Percentiles rank a stretch among this genome's conserved stretches.
Conservation (phyloP, 2,888 invertebrate genomes). For the Netelia virgata region DNA sequence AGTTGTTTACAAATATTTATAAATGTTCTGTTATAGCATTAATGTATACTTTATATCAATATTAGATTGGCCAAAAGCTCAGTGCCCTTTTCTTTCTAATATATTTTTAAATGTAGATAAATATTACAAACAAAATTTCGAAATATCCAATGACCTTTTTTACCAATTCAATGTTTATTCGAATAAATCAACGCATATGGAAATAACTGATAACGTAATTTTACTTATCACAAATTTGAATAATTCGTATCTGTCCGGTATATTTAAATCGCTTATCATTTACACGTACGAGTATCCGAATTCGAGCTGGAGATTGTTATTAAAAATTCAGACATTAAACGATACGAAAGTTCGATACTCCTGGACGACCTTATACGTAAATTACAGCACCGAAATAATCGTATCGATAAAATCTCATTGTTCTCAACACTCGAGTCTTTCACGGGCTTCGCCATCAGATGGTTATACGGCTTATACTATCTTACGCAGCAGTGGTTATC, state of each 20-base stretch:
- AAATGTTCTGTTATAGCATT: too few relatives aligned
- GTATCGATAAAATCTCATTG: constrained; percentile 34
- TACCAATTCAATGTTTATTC: not conserved
- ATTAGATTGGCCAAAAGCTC: too few relatives aligned
- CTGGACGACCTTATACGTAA: not conserved
- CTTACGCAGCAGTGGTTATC: constrained; percentile 36
- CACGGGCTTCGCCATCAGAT: constrained; percentile 10
- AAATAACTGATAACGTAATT: not conserved
- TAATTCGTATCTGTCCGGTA: not conserved
- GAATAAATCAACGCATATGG: not conserved
- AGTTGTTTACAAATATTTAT: too few relatives aligned
- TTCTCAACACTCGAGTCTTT: constrained; percentile 19
- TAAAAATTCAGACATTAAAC: too few relatives aligned
- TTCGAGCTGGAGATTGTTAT: too few relatives aligned
- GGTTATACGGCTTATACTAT: constrained; percentile 43
- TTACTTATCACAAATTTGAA: not conserved
- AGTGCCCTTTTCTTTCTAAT: too few relatives aligned
- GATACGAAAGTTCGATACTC: not conserved
- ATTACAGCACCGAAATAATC: constrained; percentile 22
- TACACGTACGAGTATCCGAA: too few relatives aligned
- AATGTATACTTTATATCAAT: too few relatives aligned
- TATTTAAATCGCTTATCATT: not conserved
- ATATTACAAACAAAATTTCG: not conserved
- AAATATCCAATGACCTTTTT: not conserved
- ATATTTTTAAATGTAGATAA: not conserved